Percentiles rank a stretch among this genome's conserved stretches.
Conservation (phyloP, 2,888 invertebrate genomes). For the Mimachlamys varia region DNA sequence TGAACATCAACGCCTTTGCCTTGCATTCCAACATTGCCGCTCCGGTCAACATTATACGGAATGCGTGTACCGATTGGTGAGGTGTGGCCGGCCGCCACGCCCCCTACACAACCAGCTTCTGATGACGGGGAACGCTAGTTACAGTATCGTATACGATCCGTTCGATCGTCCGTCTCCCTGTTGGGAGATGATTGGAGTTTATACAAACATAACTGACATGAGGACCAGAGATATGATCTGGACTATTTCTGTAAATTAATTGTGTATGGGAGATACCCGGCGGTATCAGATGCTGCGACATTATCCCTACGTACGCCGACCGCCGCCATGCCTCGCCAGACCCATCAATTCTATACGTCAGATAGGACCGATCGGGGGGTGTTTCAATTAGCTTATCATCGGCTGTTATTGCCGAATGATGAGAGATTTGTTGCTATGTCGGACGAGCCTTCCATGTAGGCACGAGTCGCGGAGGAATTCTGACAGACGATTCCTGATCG, state of each 20-base stretch:
- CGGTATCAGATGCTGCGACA: background rate
- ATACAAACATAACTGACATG: conserved; percentile 31
- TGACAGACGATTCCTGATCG: conserved; percentile 8
- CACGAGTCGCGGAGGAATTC: background rate
- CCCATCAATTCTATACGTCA: background rate
- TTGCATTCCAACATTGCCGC: too few species aligned
- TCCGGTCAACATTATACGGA: too few species aligned
- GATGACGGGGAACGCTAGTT: background rate
- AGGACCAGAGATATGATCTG: background rate
- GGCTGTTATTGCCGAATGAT: conserved; percentile 25
- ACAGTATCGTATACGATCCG: background rate
- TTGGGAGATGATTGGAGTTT: background rate
- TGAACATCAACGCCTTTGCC: too few species aligned
- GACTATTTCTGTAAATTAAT: conserved; percentile 32
- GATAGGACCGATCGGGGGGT: conserved; percentile 3
- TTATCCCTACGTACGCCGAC: background rate
- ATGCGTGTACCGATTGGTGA: background rate
- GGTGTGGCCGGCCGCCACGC: background rate
- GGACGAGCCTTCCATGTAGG: background rate
- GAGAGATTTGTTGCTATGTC: conserved; percentile 31
- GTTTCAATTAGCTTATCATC: conserved; percentile 36
- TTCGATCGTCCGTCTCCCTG: background rate
- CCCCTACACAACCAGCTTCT: background rate
- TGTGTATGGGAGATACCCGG: conserved; percentile 16
- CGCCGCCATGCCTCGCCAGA: conserved; percentile 16